Base-by-base conservation (phyloP, 2,113 vertebrate species). In the Prolemur simus region DNA sequence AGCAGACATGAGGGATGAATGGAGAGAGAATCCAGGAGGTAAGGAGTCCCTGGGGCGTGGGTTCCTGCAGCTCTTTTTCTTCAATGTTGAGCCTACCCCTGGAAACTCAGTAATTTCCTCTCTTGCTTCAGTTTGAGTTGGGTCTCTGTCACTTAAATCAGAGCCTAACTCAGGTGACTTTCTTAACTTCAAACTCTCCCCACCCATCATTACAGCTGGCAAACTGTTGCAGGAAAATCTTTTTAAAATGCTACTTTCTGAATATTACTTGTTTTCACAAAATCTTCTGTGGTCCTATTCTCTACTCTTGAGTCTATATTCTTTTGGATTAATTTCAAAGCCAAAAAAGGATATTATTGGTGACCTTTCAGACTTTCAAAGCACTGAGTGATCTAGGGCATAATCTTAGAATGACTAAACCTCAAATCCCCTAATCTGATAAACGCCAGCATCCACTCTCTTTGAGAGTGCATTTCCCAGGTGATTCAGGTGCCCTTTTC, bases 311-410 rank as follows among this genome's bases (percentile, higher is more conserved):
- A 88, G 25, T 82, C 29, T 95, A 29, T 93, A 78, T n/a, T 85
- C 29, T 86, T 87, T 78, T 94, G 60, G n/a, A 10, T 84, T 87
- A 47, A 86, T 83, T 73, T 66, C 63, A 95, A 92, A 87, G 56
- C 23, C 29, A 32, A 9, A 91, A 15, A 73, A 21, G 14, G 13
- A 37, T 68, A 37, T 42, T 82, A 74, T 32, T 60, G 37, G 6
- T 90, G 47, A 85, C 10, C 66, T 85, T 63, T 39, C 58, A 95
- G 66, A 78, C 27, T 87, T 80, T 60, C 45, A 90, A 74, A 94
- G 49, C 45, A 32, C 63, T 81, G 42, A 90, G n/a, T 60, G 34
- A 76, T 20, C 12, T 54, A 39, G 29, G 49, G 14, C 4, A 34
- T 47, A 90, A 64, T 58, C 56, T 89, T 47, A 77, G 25, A 87